Base-by-base conservation (phyloP, 2,113 vertebrate genomes). In the Lipophrys pholis region DNA sequence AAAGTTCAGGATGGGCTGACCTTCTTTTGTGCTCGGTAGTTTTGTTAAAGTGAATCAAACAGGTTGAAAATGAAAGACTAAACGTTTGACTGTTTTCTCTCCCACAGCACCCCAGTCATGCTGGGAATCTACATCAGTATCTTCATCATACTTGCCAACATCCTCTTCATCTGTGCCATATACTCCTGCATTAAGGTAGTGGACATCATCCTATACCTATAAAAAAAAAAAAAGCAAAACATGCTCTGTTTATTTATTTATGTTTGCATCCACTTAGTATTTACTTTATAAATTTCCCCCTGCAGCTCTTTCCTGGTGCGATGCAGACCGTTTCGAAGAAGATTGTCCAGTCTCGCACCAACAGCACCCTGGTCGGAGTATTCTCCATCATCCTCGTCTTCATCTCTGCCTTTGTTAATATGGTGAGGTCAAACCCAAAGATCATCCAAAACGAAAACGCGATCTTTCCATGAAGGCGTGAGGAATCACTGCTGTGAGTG, bases 341-440 rank as follows among this genome's bases (percentile, higher is more conserved):
- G 89, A 99, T 99, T 1, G 96, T 98, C 64, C 95, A 96, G 84
- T 98, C 97, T 1, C 95, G 96, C 30, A 93, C 93, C 51, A 96
- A 95, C 90, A 98, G 96, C 94, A 99, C 97, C 0, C 78, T 93
- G 12, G 96, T 97, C 2, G 97, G 95, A 11, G 92, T 97, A 64
- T 96, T 96, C 62, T 94, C 94, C 46, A 93, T 99, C 50, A 91
- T 98, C 90, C 95, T 98, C 0, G 96, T 98, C 85, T 98, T 98
- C 75, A 84, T 95, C 66, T 95, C 97, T 4, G 96, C 97, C 87
- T 93, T 97, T 0, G 80, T 96, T 85, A 98, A 95, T 89, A 97
- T 99, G 97, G 97, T 98, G 56, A 45, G 72, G 82, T 57, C 8
- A 11, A 8, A 56, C n/a, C 40, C 53, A 30, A 30, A 30, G 21